Base-by-base conservation (phyloP, 2,797 vertebrate species). In the Euthynnus affinis region DNA sequence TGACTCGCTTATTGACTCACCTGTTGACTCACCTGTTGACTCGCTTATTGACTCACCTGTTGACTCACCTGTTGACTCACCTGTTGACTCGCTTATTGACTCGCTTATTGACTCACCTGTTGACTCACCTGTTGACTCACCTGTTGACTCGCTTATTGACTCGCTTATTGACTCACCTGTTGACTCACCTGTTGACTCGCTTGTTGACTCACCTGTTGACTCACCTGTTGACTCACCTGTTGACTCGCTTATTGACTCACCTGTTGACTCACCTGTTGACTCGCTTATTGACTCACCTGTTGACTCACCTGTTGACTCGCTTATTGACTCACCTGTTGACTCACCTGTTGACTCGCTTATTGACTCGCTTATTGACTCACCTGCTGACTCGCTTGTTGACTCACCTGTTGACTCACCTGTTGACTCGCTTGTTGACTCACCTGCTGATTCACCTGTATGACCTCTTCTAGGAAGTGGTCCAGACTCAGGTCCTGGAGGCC, bases 401-500 rank as follows among this genome's bases (percentile, higher is more conserved):
- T 44, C 9, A 25, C 25, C 29, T 40, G 12, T 2, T 37, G 6
- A 37, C 34, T 37, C 34, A 34, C 34, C 34, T 34, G 22, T 23
- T 51, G 25, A 48, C 32, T 22, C 37, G 22, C 9, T n/a, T 46
- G 27, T 37, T 53, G 27, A 44, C n/a, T n/a, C n/a, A n/a, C n/a
- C 9, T 23, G 32, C 13, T 51, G 14, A 37, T 57, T 51, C 7
- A 32, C 22, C 25, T 40, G 5, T 60, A 49, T 25, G 42, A 44
- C 44, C 17, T 34, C 6, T 8, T 77, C 80, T 86, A 99, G 98
- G 98, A 99, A 78, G 96, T 98, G 34, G 94, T 97, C 63, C 97
- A 98, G 91, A 96, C 95, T 87, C 97, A 95, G 6, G 97, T 99
- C 70, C 81, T 97, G 42, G 97, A 99, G 64, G 97, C 98, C 13